These are phyloP conservation scores for Sebastes schlegelii DNA, from an alignment of 2,113 vertebrate genomes.

Conservation along the genomic window DNA sequence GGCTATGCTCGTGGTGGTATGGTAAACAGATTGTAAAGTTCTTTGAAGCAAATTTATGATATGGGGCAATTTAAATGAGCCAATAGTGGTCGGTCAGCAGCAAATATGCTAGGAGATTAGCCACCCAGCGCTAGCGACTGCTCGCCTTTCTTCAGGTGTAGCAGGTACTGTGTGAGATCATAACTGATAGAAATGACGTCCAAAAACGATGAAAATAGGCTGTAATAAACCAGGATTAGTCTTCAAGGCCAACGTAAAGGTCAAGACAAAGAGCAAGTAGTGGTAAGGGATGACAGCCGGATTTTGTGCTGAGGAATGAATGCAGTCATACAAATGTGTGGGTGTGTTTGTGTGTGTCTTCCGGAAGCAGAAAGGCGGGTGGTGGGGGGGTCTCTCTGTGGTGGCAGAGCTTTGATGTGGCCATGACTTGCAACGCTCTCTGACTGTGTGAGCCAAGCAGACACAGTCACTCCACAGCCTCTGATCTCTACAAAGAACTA, in stretches of 20 bases:
- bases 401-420: constrained; percentile 71
- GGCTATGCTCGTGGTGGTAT: no score
- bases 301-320: neutral
- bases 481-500: constrained; percentile 68
- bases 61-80: neutral
- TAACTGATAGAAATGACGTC: neutral
- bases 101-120: neutral
- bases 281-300: neutral
- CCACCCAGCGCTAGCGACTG: neutral
- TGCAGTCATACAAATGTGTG: neutral
- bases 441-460: constrained; percentile 54
- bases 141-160: neutral
- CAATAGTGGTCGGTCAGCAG: neutral
- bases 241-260: neutral
- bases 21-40: neutral
- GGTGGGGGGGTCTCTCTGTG: neutral
- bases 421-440: constrained; percentile 46
- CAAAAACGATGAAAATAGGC: neutral
- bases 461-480: constrained; percentile 54
- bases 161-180: neutral
- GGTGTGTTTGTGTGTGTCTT: neutral
- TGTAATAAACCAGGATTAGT: neutral
- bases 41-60: no score
- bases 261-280: neutral
- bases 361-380: constrained; percentile 10